Evolutionary conservation across 2,888 invertebrate genomes (phyloP), one percentile per base, ranked within the genome.

Genomic region (Drosophila nigritarsus): DNA sequence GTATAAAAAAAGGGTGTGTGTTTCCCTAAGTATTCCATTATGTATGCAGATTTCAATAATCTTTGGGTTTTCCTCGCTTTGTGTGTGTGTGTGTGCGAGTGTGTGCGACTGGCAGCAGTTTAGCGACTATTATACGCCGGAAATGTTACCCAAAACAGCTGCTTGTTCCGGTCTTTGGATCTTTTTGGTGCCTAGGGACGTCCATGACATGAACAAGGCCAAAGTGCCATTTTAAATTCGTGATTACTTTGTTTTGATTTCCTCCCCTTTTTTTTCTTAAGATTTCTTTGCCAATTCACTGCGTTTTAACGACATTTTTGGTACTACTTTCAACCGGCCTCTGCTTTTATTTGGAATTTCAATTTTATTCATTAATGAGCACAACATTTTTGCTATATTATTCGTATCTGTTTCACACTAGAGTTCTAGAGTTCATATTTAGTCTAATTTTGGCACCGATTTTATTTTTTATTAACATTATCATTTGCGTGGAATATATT

Each of bases 1-100:
- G 15, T 20, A 24, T 18, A 18, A 32, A 36, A 45, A 53, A 24
- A 38, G 42, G n/a, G 55, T 24, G 60, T 65, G 55, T 62, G 64
- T 77, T 58, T 64, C 71, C 59, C 65, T 66, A 78, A 75, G 70
- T 74, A 82, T 85, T 65, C 73, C 72, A 78, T 83, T 76, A 78
- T 78, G 68, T 67, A 83, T 83, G 83, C 80, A 83, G 83, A 83
- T 83, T 83, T 79, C 60, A 60, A 61, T 83, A 85, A 86, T 86
- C 80, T 73, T 64, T 70, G 53, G 73, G 73, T 54, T 51, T 36
- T 27, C 8, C 56, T 56, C 20, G n/a, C 53, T 36, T 11, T 49
- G 27, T 51, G 30, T 24, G 40, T n/a, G 61, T 61, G 60, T 49
- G 27, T 27, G 40, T 11, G 40, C 5, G 5, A 5, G n/a, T 13